These are phyloP conservation scores for Pelobates cultripes DNA, from an alignment of 2,797 vertebrate genomes.

Conservation along the genomic window DNA sequence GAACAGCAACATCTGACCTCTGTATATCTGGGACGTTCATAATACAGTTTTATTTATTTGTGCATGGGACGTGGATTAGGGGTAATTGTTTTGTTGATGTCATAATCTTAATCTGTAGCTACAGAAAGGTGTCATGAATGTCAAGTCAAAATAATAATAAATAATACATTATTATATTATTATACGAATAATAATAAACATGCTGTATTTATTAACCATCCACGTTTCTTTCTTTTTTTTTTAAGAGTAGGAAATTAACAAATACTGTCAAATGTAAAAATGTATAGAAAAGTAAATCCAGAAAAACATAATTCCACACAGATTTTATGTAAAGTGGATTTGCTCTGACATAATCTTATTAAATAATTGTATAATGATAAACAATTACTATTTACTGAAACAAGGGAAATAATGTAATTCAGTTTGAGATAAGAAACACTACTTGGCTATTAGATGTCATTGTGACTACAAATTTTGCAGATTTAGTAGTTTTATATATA, in stretches of 20 bases:
- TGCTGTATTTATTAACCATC: neutral
- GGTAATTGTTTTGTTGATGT: neutral
- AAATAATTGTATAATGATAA: neutral
- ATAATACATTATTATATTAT: too few relatives aligned
- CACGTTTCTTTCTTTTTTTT: neutral
- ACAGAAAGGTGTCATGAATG: neutral
- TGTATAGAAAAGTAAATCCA: too few relatives aligned
- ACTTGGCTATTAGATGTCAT: too few relatives aligned
- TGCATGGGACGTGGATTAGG: neutral
- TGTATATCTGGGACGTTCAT: neutral
- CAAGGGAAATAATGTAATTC: too few relatives aligned
- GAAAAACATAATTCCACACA: neutral
- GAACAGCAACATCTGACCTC: neutral
- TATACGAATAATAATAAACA: neutral
- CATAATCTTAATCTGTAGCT: neutral
- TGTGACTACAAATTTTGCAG: neutral
- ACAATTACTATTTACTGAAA: too few relatives aligned
- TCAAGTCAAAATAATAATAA: neutral
- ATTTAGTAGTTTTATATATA: too few relatives aligned
- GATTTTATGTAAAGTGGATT: neutral
- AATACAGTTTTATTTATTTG: neutral
- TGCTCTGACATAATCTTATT: neutral
- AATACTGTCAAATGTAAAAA: too few relatives aligned
- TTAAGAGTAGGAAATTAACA: too few relatives aligned
- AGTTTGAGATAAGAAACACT: too few relatives aligned